Evolutionary conservation across 1,140 invertebrate genomes (phyloP).

Genomic region (Brachionus angularis): DNA sequence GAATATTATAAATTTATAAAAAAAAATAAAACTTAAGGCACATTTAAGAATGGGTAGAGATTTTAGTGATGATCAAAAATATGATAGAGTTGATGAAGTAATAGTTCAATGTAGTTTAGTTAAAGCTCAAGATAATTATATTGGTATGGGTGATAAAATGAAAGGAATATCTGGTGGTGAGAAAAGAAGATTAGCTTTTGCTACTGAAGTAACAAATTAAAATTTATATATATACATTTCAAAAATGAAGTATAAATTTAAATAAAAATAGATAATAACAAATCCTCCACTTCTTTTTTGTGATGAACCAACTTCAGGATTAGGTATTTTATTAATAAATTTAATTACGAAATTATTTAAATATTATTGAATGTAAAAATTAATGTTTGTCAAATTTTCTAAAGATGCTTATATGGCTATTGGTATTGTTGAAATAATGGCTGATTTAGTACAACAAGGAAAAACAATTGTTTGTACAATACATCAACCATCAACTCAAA

Average conservation of each 20-base stretch:
- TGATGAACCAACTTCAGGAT: conserved; percentile 86
- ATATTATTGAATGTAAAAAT: neutral
- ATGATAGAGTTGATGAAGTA: conserved; percentile 80
- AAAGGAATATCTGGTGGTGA: conserved; percentile 94
- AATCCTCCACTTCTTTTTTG: conserved; percentile 84
- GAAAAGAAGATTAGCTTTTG: conserved; percentile 86
- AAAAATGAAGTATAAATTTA: too few species aligned
- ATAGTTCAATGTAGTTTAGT: conserved; percentile 76
- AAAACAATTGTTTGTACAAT: conserved; percentile 91
- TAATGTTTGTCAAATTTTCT: too few species aligned
- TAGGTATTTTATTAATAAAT: too few species aligned
- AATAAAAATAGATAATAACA: conserved; percentile 82
- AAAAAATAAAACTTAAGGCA: conserved; percentile 62
- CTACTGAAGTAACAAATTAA: conserved; percentile 70
- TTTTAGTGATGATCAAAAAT: conserved; percentile 70
- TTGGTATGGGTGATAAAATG: conserved; percentile 74
- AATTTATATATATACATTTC: neutral
- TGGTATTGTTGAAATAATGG: conserved; percentile 75
- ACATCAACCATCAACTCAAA: conserved; percentile 87
- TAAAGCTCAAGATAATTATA: conserved; percentile 24
- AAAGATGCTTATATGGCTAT: conserved; percentile 81
- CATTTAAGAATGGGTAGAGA: conserved; percentile 82
- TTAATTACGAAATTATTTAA: too few species aligned
- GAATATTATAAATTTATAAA: neutral
- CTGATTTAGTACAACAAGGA: conserved; percentile 72